Conservation (phyloP, 2,113 vertebrate genomes). For the Picathartes gymnocephalus region DNA sequence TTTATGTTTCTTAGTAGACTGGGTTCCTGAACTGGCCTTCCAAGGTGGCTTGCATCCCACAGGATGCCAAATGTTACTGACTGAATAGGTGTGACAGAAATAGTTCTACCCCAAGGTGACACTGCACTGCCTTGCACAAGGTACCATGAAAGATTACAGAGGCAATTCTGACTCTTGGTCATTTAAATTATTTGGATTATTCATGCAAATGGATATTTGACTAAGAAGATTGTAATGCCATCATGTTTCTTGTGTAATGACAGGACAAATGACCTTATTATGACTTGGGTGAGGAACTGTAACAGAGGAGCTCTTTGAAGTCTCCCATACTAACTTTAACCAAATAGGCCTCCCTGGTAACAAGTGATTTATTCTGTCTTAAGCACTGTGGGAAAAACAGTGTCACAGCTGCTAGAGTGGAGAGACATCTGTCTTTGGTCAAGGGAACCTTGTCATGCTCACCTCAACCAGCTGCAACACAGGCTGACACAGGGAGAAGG, state of each 20-base stretch:
- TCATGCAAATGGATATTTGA: background rate
- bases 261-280: background rate
- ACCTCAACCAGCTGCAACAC: background rate
- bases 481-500: background rate
- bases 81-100: background rate
- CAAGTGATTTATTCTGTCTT: background rate
- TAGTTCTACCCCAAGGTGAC: background rate
- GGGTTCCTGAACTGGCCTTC: background rate
- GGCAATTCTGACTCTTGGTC: background rate
- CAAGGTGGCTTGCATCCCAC: background rate
- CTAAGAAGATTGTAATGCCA: background rate
- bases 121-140: accelerated
- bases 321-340: background rate
- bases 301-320: background rate
- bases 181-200: background rate
- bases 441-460: background rate
- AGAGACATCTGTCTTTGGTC: background rate
- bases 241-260: background rate
- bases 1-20: background rate
- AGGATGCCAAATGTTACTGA: background rate
- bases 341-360: background rate
- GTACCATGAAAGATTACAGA: background rate
- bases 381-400: background rate
- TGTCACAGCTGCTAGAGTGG: background rate
- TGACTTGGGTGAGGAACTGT: background rate